Conservation (phyloP, 2,888 invertebrate species). For the Zeuzera pyrina region DNA sequence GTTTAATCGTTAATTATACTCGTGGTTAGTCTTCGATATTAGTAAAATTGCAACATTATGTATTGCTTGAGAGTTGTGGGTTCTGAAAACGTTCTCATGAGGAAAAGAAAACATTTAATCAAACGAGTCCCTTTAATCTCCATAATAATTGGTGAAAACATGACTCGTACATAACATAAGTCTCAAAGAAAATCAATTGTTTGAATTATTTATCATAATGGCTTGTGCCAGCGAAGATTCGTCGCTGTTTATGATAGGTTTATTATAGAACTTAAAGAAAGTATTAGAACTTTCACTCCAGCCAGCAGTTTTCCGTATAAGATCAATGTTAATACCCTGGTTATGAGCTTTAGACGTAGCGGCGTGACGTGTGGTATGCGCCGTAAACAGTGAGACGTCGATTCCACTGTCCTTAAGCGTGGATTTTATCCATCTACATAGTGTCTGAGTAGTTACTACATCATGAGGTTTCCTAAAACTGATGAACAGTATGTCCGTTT, state of each 20-base stretch:
- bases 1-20: too few relatives aligned
- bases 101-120: too few relatives aligned
- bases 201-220: too few relatives aligned
- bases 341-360: slow-evolving; percentile 15
- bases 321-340: slow-evolving; percentile 14
- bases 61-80: too few relatives aligned
- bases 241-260: slow-evolving; percentile 7
- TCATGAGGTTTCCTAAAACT: slow-evolving; percentile 11
- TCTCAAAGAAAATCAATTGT: too few relatives aligned
- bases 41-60: too few relatives aligned
- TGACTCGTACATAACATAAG: too few relatives aligned
- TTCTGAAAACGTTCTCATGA: too few relatives aligned
- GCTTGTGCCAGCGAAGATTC: too few relatives aligned
- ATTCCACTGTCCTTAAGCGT: slow-evolving; percentile 11
- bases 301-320: slow-evolving; percentile 14
- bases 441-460: slow-evolving; percentile 12
- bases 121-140: too few relatives aligned
- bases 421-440: slow-evolving; percentile 17
- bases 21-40: too few relatives aligned
- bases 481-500: slow-evolving; percentile 1
- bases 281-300: slow-evolving; percentile 14
- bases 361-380: slow-evolving; percentile 17
- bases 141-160: too few relatives aligned
- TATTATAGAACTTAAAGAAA: slow-evolving; percentile 16
- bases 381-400: slow-evolving; percentile 13